Evolutionary conservation across 2,113 vertebrate species (phyloP), one percentile per base, ranked within the genome.

Genomic region (Cricetomys ansorgei): DNA sequence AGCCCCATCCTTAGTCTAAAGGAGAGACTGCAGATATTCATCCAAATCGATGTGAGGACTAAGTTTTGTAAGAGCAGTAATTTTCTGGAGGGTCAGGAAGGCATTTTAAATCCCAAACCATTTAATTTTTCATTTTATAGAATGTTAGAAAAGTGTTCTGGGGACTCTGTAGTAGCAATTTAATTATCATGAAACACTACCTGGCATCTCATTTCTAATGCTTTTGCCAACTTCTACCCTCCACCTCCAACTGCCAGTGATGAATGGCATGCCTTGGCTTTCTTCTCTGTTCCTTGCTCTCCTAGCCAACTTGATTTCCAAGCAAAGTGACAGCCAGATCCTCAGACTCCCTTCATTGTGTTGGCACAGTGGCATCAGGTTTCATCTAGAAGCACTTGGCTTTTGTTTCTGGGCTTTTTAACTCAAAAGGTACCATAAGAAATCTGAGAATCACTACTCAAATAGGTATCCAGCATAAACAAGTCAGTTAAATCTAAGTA

Each of bases 151-250:
- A 91, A 83, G 37, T 53, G 65, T 77, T 81, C 93, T 65, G 27
- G 94, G 50, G 50, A 16, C n/a, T 37, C 53, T 76, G 11, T 23
- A 89, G 19, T 40, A 45, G 7, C 19, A 76, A 0, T 0, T 85
- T 65, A 79, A 89, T 93, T 81, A 73, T 55, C 76, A n/a, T 91
- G 83, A 95, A 89, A 80, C 27, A 83, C 40, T 76, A 19, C 37
- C 57, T 92, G 57, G 31, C 48, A 40, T 45, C 57, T 64, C 13
- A 7, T 77, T 88, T 77, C 62, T 77, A 59, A 37, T 45, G 9
- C 2, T 19, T 45, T 92, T 75, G 64, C 43, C 80, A 94, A 62
- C 17, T 17, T 17, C 27, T 16, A 4, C 2, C 34, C 27, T 87
- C 43, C 57, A 84, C 16, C 34, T 31, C 10, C 55, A 57, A 57